Base-by-base conservation (phyloP, 2,888 invertebrate species). In the Galeruca laticollis region DNA sequence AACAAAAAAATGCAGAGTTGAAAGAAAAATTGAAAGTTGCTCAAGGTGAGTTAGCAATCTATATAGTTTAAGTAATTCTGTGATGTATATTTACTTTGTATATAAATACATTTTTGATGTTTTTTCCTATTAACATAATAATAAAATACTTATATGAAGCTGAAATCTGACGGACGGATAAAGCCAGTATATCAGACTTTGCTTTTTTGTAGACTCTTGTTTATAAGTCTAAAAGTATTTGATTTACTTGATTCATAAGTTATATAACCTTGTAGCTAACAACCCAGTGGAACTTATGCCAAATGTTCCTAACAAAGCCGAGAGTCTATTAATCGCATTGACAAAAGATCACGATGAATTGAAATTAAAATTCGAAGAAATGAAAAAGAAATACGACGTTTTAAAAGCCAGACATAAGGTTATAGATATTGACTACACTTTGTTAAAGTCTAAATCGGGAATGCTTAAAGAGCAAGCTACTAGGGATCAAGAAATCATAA, bases 401-500 rank as follows among this genome's bases (percentile, higher is more conserved):
- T 85, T 89, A 0, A 91, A 88, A 81, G 91, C 92, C 35, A 88
- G 94, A 76, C 89, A 90, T 69, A 89, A 89, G 79, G 91, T 90
- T 61, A 83, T 94, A 21, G 92, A 92, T 77, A 89, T 89, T 68
- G 93, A 94, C 71, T 82, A 88, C 13, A 85, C 85, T 0, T 86
- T 85, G 0, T 84, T 89, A 35, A 90, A 90, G 79, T 87, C 88
- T 40, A 92, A 90, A 76, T 86, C 90, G 71, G 86, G 86, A 47
- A 88, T 90, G 1, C 83, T 91, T 70, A 87, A 89, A 31, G 90
- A 91, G 72, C 91, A 92, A 79, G 88, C 89, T 65, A 88, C 87
- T 37, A 89, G 88, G 75, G 91, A 92, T 76, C 90, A 91, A 74
- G 84, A 90, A 65, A 85, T 91, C 35, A 88, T 93, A 21, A 87